A percentile compares a stretch with the other conserved stretches of the same genome.
These are phyloP conservation scores for Apodemus agrarius DNA, from an alignment of 2,797 vertebrate genomes.

Conservation along the genomic window DNA sequence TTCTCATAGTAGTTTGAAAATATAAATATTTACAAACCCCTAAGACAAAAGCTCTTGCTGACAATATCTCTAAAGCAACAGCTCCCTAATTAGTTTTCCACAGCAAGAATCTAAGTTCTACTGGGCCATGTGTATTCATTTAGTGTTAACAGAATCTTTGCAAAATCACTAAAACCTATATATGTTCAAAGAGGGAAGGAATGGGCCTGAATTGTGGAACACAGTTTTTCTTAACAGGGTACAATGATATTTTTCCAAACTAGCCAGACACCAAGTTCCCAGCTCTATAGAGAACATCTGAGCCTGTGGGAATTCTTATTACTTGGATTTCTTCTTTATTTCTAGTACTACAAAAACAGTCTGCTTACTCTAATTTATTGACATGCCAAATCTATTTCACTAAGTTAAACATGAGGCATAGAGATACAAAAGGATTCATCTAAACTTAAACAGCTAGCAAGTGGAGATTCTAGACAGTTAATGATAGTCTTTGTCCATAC, in stretches of 20 bases:
- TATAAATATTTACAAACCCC: constrained; percentile 84
- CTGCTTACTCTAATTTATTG: background rate
- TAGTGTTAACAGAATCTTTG: constrained; percentile 54
- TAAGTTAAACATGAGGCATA: background rate
- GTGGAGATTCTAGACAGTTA: background rate
- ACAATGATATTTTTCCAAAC: background rate
- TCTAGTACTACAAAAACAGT: background rate
- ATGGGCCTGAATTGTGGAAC: background rate
- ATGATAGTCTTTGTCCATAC: background rate
- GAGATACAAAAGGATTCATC: background rate
- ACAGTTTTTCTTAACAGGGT: constrained; percentile 42
- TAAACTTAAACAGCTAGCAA: background rate
- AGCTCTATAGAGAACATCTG: background rate
- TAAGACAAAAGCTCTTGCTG: constrained; percentile 80
- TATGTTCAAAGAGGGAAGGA: constrained; percentile 48
- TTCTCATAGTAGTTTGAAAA: constrained; percentile 80
- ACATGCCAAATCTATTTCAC: background rate
- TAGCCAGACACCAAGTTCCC: background rate
- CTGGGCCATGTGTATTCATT: constrained; percentile 36
- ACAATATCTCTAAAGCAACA: constrained; percentile 74
- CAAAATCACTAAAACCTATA: constrained; percentile 52
- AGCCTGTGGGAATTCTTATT: background rate
- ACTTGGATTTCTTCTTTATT: background rate
- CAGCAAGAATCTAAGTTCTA: constrained; percentile 62
- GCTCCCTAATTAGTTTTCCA: constrained; percentile 71